These are phyloP conservation scores for Nibea coibor DNA, from an alignment of 2,113 vertebrate species.

Conservation along the genomic window DNA sequence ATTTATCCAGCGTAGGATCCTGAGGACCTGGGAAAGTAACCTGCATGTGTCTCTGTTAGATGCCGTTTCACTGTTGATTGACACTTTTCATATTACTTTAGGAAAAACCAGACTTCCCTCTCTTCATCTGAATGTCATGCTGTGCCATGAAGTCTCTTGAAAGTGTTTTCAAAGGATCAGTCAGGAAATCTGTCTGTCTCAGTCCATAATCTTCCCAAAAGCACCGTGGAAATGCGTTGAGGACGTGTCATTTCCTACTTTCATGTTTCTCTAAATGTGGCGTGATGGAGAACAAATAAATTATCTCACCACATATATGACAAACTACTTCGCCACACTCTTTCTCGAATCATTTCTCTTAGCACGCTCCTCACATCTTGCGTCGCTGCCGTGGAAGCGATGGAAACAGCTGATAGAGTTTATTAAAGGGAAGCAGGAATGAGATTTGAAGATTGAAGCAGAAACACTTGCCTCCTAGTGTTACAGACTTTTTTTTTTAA, in stretches of 20 bases:
- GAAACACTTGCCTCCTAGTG: not conserved
- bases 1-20: not conserved
- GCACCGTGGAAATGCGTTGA: constrained; percentile 48
- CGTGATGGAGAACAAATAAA: constrained; percentile 42
- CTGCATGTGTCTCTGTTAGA: constrained; percentile 6
- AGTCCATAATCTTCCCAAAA: constrained; percentile 45
- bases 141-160: constrained; percentile 15
- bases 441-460: constrained; percentile 9
- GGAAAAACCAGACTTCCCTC: not conserved
- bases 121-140: constrained; percentile 1
- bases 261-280: constrained; percentile 35
- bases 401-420: constrained; percentile 17
- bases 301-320: constrained; percentile 20
- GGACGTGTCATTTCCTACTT: constrained; percentile 38
- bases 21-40: not conserved
- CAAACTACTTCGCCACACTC: not conserved
- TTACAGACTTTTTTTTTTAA: not conserved
- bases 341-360: not conserved
- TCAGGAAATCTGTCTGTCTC: constrained; percentile 46
- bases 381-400: constrained; percentile 16
- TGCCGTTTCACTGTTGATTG: constrained; percentile 38
- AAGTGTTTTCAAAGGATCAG: constrained; percentile 64
- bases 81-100: constrained; percentile 53
- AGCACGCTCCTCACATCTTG: not conserved
- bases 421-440: constrained; percentile 20